Conservation (phyloP, 1,140 invertebrate species). For the Phymastichus coffea region DNA sequence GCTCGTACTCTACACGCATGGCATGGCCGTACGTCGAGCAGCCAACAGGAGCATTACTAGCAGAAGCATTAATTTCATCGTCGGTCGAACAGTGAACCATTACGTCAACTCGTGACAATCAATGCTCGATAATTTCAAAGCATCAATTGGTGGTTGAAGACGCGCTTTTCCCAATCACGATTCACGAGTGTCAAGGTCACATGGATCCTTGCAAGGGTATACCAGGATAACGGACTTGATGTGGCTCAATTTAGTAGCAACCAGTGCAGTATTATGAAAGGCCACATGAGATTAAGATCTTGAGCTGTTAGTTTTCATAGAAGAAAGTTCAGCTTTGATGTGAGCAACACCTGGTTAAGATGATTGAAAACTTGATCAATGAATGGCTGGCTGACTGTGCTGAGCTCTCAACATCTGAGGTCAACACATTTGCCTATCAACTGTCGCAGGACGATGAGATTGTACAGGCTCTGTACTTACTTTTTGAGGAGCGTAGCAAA, state of each 20-base stretch:
- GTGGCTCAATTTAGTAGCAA: neutral
- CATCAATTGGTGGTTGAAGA: no score
- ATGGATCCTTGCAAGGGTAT: constrained; percentile 17
- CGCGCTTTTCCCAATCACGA: neutral
- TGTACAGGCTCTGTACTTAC: constrained; percentile 70
- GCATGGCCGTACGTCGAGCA: neutral
- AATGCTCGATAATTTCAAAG: no score
- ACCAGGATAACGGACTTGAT: constrained; percentile 4
- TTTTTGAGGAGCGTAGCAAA: constrained; percentile 68
- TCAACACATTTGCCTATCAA: constrained; percentile 74
- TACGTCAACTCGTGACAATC: constrained; percentile 1
- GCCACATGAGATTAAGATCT: neutral
- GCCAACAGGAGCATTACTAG: neutral
- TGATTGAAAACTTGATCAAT: constrained; percentile 74
- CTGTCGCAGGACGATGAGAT: constrained; percentile 80
- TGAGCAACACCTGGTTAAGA: no score
- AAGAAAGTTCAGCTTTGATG: no score
- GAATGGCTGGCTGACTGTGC: constrained; percentile 81
- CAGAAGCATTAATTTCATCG: neutral
- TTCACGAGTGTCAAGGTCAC: constrained; percentile 11
- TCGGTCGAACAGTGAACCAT: neutral
- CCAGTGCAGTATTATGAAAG: neutral
- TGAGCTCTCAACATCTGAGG: constrained; percentile 69
- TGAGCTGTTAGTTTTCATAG: neutral
- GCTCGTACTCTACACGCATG: no score